Evolutionary conservation across 2,888 invertebrate genomes (phyloP).

Genomic region (Cantharis rustica): DNA sequence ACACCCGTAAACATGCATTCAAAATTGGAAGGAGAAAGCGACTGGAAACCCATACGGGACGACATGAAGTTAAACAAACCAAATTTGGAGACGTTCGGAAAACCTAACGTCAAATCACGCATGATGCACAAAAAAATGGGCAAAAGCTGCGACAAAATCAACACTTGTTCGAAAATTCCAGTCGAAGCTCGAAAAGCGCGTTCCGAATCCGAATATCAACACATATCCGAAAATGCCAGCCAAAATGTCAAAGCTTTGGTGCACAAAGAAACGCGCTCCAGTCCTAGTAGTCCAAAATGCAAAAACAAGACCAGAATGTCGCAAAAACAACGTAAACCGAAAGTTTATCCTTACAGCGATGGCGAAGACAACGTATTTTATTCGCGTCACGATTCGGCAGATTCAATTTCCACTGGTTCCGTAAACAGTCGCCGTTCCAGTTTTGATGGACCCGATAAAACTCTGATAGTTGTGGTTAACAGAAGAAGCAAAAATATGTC

Average conservation of each 20-base stretch:
- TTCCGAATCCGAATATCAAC: constrained; percentile 61
- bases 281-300: constrained; percentile 53
- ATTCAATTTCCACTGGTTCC: constrained; percentile 60
- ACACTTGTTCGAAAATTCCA: constrained; percentile 45
- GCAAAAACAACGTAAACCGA: constrained; percentile 42
- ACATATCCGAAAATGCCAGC: constrained; percentile 61
- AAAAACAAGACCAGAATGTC: constrained; percentile 47
- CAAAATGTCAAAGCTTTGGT: constrained; percentile 60
- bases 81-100: constrained; percentile 49
- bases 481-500: constrained; percentile 51
- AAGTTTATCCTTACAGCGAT: constrained; percentile 63
- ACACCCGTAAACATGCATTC: constrained; percentile 29
- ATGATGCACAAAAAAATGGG: constrained; percentile 56
- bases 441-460: constrained; percentile 58
- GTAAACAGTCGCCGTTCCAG: constrained; percentile 60
- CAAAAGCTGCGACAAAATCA: constrained; percentile 56
- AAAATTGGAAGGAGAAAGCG: constrained; percentile 37
- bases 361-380: constrained; percentile 63
- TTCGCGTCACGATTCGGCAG: constrained; percentile 58
- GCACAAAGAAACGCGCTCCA: constrained; percentile 55
- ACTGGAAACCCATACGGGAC: constrained; percentile 52
- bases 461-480: constrained; percentile 61
- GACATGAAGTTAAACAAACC: constrained; percentile 56
- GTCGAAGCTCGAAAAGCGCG: constrained; percentile 44
- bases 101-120: constrained; percentile 47